These are phyloP conservation scores for Actinia equina DNA, from an alignment of 64 coral and sea anemone genomes.

Conservation along the genomic window DNA sequence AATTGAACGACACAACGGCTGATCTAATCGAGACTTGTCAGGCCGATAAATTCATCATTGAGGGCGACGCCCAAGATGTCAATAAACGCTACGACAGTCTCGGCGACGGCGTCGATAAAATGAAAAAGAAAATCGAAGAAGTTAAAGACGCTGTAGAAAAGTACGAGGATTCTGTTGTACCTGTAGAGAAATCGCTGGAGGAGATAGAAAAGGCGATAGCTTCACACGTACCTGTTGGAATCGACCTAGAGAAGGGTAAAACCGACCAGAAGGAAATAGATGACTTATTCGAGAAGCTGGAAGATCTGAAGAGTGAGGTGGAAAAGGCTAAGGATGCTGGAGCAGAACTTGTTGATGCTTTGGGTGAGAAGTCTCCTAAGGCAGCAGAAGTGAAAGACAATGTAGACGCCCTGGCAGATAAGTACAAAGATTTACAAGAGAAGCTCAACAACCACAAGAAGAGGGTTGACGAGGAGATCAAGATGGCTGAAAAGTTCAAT, in stretches of 20 bases:
- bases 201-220: conserved; percentile 65
- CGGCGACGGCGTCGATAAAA: conserved; percentile 20
- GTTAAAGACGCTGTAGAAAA: conserved; percentile 68
- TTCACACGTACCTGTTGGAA: conserved; percentile 56
- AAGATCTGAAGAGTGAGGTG: conserved; percentile 59
- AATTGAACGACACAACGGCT: conserved; percentile 56
- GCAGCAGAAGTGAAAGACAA: conserved; percentile 61
- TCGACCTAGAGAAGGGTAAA: conserved; percentile 62
- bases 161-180: conserved; percentile 63
- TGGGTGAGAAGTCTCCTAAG: conserved; percentile 70
- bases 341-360: conserved; percentile 36
- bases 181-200: conserved; percentile 59
- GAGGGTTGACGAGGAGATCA: conserved; percentile 64
- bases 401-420: conserved; percentile 32
- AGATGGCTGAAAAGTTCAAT: conserved; percentile 77
- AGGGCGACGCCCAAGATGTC: conserved; percentile 81
- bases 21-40: conserved; percentile 70
- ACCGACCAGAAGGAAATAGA: conserved; percentile 52
- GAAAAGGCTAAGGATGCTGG: conserved; percentile 40
- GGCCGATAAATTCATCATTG: conserved; percentile 83
- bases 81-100: conserved; percentile 79
- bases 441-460: conserved; percentile 52
- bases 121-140: conserved; percentile 46
- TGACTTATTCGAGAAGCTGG: conserved; percentile 40
- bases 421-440: conserved; percentile 60